Evolutionary conservation across 2,797 vertebrate species (phyloP).

Genomic region (Nyctalus aviator): DNA sequence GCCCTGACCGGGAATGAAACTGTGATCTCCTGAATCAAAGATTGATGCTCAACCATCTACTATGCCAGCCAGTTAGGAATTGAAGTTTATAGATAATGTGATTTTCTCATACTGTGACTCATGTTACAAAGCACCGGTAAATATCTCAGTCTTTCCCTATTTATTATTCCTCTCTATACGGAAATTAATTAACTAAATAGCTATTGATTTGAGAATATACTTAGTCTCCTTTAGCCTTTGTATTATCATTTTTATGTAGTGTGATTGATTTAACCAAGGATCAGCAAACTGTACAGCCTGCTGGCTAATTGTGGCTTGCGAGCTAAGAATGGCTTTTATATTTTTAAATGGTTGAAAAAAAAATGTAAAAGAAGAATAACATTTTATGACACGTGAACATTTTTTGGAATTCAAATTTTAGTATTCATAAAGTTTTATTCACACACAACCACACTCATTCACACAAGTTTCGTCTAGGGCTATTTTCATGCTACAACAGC

Average conservation of each 20-base stretch:
- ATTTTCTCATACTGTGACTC: background rate
- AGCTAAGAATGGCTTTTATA: background rate
- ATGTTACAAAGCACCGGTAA: conserved; percentile 44
- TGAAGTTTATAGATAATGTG: conserved; percentile 40
- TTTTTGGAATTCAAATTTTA: background rate
- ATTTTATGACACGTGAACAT: background rate
- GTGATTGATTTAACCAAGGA: background rate
- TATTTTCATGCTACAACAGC: background rate
- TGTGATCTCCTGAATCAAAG: too few relatives aligned
- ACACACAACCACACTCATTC: background rate
- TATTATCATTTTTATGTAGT: background rate
- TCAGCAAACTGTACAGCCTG: background rate
- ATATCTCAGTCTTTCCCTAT: conserved; percentile 35
- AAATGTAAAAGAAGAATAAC: background rate
- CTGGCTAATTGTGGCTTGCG: background rate
- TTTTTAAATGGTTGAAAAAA: conserved; percentile 43
- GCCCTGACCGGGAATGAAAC: too few relatives aligned
- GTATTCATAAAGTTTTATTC: conserved; percentile 13
- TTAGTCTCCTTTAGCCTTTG: background rate
- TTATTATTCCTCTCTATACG: conserved; percentile 18
- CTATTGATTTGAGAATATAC: background rate
- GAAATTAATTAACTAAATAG: background rate
- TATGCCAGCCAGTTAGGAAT: background rate
- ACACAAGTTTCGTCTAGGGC: background rate
- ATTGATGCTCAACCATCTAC: too few relatives aligned